Base-by-base conservation (phyloP, 1,140 invertebrate genomes). In the Piezodorus guildinii region DNA sequence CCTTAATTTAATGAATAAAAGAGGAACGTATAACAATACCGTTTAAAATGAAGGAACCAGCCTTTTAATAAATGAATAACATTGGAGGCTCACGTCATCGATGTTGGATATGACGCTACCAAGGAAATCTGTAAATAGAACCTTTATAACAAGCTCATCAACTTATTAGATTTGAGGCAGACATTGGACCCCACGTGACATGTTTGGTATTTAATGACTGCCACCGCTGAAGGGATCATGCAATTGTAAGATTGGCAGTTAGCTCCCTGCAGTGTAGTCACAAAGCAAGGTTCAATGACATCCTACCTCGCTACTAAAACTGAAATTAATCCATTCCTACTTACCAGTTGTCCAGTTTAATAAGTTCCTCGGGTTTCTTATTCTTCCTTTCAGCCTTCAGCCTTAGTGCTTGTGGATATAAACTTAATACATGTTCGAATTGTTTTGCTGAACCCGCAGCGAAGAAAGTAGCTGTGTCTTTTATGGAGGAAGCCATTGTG, bases 311-410 rank as follows among this genome's bases (percentile, higher is more conserved):
- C 27, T 60, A 65, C 34, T 63, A 62, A 68, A 63, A 68, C 44
- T 56, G 62, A 65, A 44, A 60, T 64, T 39, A 66, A 61, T 43
- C n/a, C 52, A 30, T 39, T 62, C 63, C 58, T 69, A 87, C 87
- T 90, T 80, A 91, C 91, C 91, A 94, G 74, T 91, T 88, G 78
- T 94, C 91, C 75, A 94, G 79, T 78, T 91, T 92, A 76, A 94
- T 87, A 69, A 94, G 82, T 78, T 94, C 91, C 75, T 93, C 90
- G 56, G 90, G 89, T 78, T 90, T 93, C 80, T 93, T 94, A 71
- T 81, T 86, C 74, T 88, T 90, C 73, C 81, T 82, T 77, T 91
- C 87, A 60, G 91, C 90, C 77, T 93, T 93, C 68, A 92, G 76
- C 75, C 84, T 82, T 54, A 94, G 78, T 66, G 89, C 91, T 78